Evolutionary conservation across 2,888 invertebrate genomes (phyloP).

Genomic region (Drosophila multiciliata): DNA sequence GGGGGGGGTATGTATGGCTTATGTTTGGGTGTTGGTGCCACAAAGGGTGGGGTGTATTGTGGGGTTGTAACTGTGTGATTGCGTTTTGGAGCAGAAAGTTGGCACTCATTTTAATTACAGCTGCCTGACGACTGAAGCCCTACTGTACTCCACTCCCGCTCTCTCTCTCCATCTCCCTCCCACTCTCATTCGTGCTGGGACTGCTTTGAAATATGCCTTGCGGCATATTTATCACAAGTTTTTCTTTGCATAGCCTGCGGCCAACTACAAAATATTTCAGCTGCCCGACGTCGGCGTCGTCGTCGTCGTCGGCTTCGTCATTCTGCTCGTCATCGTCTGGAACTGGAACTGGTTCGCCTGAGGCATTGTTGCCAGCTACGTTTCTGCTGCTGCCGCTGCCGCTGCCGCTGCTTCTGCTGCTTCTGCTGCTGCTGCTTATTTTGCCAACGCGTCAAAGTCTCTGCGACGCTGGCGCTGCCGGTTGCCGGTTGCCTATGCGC

Average conservation of each 20-base stretch:
- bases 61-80: slow-evolving; percentile 11
- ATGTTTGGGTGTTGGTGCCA: neutral
- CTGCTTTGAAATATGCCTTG: slow-evolving; percentile 82
- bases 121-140: slow-evolving; percentile 72
- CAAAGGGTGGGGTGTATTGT: neutral
- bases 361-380: slow-evolving; percentile 55
- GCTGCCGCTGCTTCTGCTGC: slow-evolving; percentile 39
- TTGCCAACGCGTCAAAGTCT: slow-evolving; percentile 76
- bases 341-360: slow-evolving; percentile 65
- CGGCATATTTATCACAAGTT: slow-evolving; percentile 84
- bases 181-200: slow-evolving; percentile 19
- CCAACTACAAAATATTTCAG: slow-evolving; percentile 81
- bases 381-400: slow-evolving; percentile 43
- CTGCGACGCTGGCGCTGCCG: slow-evolving; percentile 46
- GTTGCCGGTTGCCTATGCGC: slow-evolving; percentile 70
- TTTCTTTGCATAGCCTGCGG: slow-evolving; percentile 82
- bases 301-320: slow-evolving; percentile 53
- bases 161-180: slow-evolving; percentile 1
- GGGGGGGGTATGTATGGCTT: neutral
- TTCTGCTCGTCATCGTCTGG: slow-evolving; percentile 53
- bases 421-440: slow-evolving; percentile 54
- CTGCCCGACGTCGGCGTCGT: slow-evolving; percentile 56
- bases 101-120: slow-evolving; percentile 83
- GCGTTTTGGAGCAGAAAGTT: slow-evolving; percentile 49
- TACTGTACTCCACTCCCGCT: slow-evolving; percentile 28